Evolutionary conservation across 2,797 vertebrate genomes (phyloP), one percentile per base, ranked within the genome.

Genomic region (Eospalax fontanierii): DNA sequence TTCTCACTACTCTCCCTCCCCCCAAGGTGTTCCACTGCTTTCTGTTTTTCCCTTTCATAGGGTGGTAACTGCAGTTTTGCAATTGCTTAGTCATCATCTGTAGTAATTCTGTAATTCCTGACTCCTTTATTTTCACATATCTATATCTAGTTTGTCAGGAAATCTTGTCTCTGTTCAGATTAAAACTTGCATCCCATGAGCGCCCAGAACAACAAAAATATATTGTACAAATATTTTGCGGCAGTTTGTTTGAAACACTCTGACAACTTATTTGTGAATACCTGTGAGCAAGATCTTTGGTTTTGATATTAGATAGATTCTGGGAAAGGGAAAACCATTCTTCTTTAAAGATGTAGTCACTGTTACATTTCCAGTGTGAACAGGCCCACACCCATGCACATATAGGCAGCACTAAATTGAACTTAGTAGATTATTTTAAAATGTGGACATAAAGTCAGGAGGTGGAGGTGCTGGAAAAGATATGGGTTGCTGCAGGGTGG

Each of bases 21-120:
- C 61, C 26, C 26, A 63, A 63, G 4, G 9, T 54, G 11, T 12
- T 59, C 1, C 24, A 88, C 15, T 12, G 50, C 16, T 26, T 78
- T 91, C 6, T 86, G 11, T 10, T 19, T 43, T 79, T 15, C 24
- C 16, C 8, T 87, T n/a, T 82, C 65, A 88, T 5, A 78, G 28
- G 18, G 81, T 82, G 4, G 9, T 63, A 40, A 90, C 46, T 50
- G 10, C 33, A 73, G 71, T 7, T 59, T 68, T 88, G n/a, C 26
- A 75, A 15, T n/a, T 74, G 33, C 40, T 88, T 79, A 81, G 4
- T 15, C n/a, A 97, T 94, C 96, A 61, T 33, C 18, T 15, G 40
- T 15, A 21, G 22, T n/a, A n/a, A n/a, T n/a, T n/a, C n/a, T 24
- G 38, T 93, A n/a, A 46, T 79, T 66, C 46, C 88, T 80, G 59